phyloP scores from a whole-genome alignment of 2,113 vertebrate species.

The Agapornis roseicollis region DNA sequence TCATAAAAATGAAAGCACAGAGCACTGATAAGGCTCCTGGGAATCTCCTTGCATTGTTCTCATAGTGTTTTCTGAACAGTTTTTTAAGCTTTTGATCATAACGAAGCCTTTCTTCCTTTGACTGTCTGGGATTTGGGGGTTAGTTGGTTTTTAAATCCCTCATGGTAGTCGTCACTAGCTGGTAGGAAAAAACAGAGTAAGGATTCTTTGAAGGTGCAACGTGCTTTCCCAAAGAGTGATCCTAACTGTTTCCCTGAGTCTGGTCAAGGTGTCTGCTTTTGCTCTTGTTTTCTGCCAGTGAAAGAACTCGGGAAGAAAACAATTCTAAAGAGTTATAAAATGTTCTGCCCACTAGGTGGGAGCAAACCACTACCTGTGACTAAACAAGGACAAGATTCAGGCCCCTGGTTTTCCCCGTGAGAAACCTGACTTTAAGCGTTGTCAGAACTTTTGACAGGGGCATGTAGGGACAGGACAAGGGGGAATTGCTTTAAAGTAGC shows the following conservation, averaged over 20 bases:
- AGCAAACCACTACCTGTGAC: background rate
- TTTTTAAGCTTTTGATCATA: background rate
- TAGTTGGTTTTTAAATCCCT: background rate
- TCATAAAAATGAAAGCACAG: background rate
- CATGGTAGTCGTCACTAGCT: background rate
- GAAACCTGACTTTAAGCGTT: background rate
- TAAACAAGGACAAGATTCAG: background rate
- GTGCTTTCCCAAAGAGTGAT: background rate
- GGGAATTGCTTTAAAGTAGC: background rate
- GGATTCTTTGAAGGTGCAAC: accelerated
- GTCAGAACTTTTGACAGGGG: background rate
- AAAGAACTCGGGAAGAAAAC: background rate
- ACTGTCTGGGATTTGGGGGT: background rate
- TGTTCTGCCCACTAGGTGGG: background rate
- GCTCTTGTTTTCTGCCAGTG: background rate
- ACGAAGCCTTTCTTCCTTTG: background rate
- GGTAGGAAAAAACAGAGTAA: background rate
- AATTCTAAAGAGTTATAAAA: background rate
- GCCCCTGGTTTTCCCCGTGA: background rate
- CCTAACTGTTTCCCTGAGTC: background rate
- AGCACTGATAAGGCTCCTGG: background rate
- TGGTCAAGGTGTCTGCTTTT: background rate
- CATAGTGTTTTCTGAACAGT: background rate
- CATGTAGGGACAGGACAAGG: background rate
- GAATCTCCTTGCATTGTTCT: background rate